Evolutionary conservation across 2,797 vertebrate genomes (phyloP), one percentile per base, ranked within the genome.

Genomic region (Heliangelus exortis): DNA sequence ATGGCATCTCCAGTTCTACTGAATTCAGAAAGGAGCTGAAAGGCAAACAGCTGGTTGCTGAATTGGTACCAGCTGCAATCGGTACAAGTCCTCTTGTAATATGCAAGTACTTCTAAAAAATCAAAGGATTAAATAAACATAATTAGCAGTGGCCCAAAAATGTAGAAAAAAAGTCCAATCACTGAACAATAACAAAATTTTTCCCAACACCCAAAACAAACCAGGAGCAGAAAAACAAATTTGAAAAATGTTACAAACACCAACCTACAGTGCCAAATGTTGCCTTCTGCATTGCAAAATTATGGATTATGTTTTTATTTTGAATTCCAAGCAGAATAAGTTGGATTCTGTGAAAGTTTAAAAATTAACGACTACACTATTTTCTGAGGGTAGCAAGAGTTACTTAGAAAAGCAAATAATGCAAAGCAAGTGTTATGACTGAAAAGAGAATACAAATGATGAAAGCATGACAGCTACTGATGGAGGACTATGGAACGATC

Each of bases 391-490:
- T 61, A 25, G 28, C 45, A 86, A 83, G 47, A 59, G 76, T 61
- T 90, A 59, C 69, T 63, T 88, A 53, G 86, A 67, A 92, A 87
- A 90, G 41, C 48, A 90, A 95, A 77, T 8, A 77, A 59, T 45
- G 48, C 59, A 80, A 85, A 59, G 43, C 48, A 77, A 88, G 23
- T 2, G 0, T 58, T 58, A 79, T 62, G 41, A 58, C 55, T 57
- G 53, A 16, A 53, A 93, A 61, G 33, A 89, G 51, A 72, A 87
- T 17, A 47, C 29, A 76, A 87, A 74, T n/a, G 17, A 43, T 59
- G 61, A 88, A 88, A 74, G 53, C 17, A 19, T 31, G 61, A 66
- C 33, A 69, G 15, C n/a, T 66, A 54, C 23, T 71, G 61, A 43
- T 68, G 16, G 29, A 50, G 16, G 51, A 74, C 43, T 55, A 12